These are phyloP conservation scores for Mythimna ferrago DNA, from an alignment of 2,888 invertebrate genomes.

Conservation along the genomic window DNA sequence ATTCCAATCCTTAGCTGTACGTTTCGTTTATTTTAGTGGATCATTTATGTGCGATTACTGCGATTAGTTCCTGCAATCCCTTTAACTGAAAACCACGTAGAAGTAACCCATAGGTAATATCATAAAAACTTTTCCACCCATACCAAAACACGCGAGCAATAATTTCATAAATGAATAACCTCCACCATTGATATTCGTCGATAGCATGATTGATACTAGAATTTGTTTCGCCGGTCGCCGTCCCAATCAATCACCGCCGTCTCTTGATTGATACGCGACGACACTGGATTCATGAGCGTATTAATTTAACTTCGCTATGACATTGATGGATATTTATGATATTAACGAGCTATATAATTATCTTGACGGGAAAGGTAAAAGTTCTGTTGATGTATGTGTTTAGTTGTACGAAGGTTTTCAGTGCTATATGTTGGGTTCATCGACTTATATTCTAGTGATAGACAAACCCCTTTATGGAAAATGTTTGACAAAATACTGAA, in stretches of 20 bases:
- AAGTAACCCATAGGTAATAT: not conserved
- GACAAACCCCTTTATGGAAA: too few relatives aligned
- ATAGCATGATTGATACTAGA: constrained; percentile 77
- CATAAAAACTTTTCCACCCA: constrained; percentile 4
- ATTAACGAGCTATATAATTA: constrained; percentile 80
- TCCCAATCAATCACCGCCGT: constrained; percentile 83
- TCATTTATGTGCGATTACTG: too few relatives aligned
- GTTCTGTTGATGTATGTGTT: constrained; percentile 54
- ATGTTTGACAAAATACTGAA: too few relatives aligned
- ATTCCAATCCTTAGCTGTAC: too few relatives aligned
- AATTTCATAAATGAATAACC: constrained; percentile 61
- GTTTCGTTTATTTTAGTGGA: too few relatives aligned
- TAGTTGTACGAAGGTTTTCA: constrained; percentile 11
- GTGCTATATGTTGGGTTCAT: not conserved
- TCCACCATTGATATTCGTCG: constrained; percentile 63
- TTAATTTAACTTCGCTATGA: constrained; percentile 82
- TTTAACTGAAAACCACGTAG: not conserved
- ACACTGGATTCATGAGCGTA: constrained; percentile 85
- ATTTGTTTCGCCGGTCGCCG: constrained; percentile 77
- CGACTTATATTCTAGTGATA: too few relatives aligned
- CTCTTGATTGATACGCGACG: constrained; percentile 85
- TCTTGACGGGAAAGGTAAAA: constrained; percentile 62
- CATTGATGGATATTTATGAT: constrained; percentile 85
- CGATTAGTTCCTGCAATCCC: too few relatives aligned
- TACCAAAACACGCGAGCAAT: constrained; percentile 41